Percentiles rank a stretch among this genome's conserved stretches.
Evolutionary conservation across 2,888 invertebrate genomes (phyloP).

Genomic region (Pammene fasciana): DNA sequence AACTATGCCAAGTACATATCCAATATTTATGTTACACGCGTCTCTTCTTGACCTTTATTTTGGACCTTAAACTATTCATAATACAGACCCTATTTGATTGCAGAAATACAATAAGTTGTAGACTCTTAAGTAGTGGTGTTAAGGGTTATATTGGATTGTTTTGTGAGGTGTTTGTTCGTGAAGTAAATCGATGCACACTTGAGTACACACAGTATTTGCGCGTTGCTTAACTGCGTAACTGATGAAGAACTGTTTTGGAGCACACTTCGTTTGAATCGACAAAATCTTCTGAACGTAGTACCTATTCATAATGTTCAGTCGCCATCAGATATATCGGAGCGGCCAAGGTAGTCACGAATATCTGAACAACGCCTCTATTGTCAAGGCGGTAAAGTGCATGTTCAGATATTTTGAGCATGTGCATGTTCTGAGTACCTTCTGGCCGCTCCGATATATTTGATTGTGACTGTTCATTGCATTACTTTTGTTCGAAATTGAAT

Average conservation of each 20-base stretch:
- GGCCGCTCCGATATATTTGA: too few relatives aligned
- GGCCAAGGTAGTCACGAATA: too few relatives aligned
- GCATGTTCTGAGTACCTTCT: too few relatives aligned
- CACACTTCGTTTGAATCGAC: slow-evolving; percentile 6
- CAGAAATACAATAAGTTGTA: neutral
- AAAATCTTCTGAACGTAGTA: slow-evolving; percentile 5
- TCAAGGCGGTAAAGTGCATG: too few relatives aligned
- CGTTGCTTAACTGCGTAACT: slow-evolving; percentile 43
- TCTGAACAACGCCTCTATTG: too few relatives aligned
- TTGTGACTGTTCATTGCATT: too few relatives aligned
- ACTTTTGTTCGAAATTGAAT: too few relatives aligned
- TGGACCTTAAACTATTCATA: slow-evolving; percentile 14
- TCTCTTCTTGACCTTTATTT: slow-evolving; percentile 8
- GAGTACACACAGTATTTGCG: slow-evolving; percentile 45
- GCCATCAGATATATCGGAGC: too few relatives aligned
- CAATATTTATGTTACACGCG: slow-evolving; percentile 23
- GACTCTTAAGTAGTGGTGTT: slow-evolving; percentile 7
- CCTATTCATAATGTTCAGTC: too few relatives aligned
- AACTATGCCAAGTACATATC: slow-evolving; percentile 35
- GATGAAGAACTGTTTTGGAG: slow-evolving; percentile 25
- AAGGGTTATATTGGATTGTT: slow-evolving; percentile 21
- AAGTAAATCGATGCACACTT: slow-evolving; percentile 43
- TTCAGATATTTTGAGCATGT: too few relatives aligned
- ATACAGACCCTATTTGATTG: slow-evolving; percentile 18
- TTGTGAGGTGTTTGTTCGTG: slow-evolving; percentile 9